Evolutionary conservation across 2,797 vertebrate species (phyloP), one percentile per base, ranked within the genome.

Genomic region (Astyanax mexicanus): DNA sequence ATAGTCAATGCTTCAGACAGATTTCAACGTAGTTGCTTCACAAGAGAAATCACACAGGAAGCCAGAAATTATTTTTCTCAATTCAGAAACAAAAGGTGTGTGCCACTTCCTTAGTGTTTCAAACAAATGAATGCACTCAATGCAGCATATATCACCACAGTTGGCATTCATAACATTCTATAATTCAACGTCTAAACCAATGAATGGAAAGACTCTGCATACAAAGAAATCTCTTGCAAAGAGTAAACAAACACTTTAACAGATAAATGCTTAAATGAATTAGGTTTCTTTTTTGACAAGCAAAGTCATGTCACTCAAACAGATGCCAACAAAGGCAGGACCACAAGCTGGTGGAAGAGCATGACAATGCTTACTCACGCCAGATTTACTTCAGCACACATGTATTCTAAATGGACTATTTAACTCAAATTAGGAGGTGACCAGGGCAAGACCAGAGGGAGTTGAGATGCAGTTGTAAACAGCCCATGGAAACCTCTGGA

Each of bases 401-500:
- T 74, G 71, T 71, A 62, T 55, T 68, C 25, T 72, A 88, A 91
- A 88, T 87, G 83, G 85, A 88, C 83, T 88, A 87, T 93, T 93
- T 89, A 91, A 88, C 85, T 81, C 84, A 88, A 87, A 92, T 93
- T 92, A 92, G 88, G 86, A 91, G 92, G 89, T 92, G 91, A 91
- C 88, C 74, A 74, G 89, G 86, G 90, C 85, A 89, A 85, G 86
- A 87, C 83, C 86, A 83, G 72, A 86, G 91, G 90, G 90, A 91
- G 88, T 86, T 90, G 85, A 83, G 84, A 85, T 84, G 88, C 82
- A 83, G 74, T 87, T 82, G 88, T 91, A 91, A 68, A 75, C 67
- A 77, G 54, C 54, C 66, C 68, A 58, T 62, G 51, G 15, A 79
- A 77, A 83, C 69, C 81, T 78, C 70, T 70, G 51, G 58, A 70